Percentiles rank a stretch among this genome's conserved stretches.
Evolutionary conservation across 2,113 vertebrate species (phyloP).

Genomic region (Sander lucioperca): DNA sequence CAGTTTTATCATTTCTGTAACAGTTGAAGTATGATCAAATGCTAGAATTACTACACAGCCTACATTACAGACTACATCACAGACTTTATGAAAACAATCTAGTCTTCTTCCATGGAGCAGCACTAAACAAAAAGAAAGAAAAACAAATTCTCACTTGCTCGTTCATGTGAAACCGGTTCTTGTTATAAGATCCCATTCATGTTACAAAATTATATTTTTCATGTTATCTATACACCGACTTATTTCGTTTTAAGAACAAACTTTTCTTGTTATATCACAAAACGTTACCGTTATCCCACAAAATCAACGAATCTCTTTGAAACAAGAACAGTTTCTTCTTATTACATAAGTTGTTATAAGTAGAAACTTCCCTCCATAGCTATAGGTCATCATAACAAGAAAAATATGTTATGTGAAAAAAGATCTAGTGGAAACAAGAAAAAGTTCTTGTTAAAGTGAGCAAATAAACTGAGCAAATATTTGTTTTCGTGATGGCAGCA

Average conservation of each 20-base stretch:
- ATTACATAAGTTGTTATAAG: background rate
- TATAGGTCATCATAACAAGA: background rate
- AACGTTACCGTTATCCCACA: background rate
- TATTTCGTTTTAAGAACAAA: background rate
- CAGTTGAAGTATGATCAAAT: background rate
- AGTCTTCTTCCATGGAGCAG: background rate
- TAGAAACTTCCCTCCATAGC: background rate
- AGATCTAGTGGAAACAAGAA: background rate
- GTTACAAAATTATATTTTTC: background rate
- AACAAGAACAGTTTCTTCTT: background rate
- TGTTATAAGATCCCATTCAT: background rate
- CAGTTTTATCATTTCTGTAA: background rate
- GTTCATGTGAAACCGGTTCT: background rate
- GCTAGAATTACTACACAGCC: background rate
- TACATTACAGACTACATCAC: background rate
- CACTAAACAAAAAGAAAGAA: background rate
- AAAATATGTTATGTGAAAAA: slow-evolving; percentile 1
- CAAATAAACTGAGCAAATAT: background rate
- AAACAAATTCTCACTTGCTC: background rate
- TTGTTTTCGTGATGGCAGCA: background rate
- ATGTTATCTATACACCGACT: background rate
- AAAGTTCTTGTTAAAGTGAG: no score
- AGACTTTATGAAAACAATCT: background rate
- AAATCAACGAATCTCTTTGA: background rate
- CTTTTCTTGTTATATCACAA: background rate